Percentiles rank a stretch among this genome's conserved stretches.
Conservation (phyloP, 2,888 invertebrate genomes). For the Drosophila austrosaltans region DNA sequence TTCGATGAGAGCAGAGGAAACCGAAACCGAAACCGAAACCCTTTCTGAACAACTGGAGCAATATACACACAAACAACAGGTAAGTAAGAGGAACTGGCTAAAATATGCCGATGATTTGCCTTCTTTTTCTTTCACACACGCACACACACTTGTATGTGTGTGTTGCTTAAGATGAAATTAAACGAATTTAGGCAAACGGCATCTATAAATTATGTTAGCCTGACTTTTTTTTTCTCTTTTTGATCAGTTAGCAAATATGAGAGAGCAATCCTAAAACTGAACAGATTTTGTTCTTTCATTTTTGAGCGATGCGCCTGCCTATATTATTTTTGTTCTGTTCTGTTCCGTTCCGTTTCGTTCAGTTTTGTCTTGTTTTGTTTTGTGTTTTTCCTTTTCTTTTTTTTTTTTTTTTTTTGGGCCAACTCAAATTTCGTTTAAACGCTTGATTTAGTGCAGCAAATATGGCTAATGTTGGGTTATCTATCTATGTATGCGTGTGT, state of each 20-base stretch:
- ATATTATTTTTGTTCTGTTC: too few species aligned
- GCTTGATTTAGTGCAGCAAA: conserved; percentile 76
- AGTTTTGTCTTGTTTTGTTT: neutral
- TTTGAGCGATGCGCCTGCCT: neutral
- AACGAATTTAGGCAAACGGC: conserved; percentile 79
- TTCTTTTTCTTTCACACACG: neutral
- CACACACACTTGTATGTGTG: neutral
- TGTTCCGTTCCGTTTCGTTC: neutral
- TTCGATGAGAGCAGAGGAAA: conserved; percentile 44
- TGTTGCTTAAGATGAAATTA: conserved; percentile 60
- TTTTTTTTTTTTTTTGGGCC: conserved; percentile 33
- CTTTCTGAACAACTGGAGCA: conserved; percentile 39
- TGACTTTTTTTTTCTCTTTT: conserved; percentile 39
- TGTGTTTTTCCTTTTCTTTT: neutral
- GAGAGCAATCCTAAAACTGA: conserved; percentile 36
- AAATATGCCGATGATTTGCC: neutral
- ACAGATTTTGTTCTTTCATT: conserved; percentile 2
- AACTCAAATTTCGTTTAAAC: conserved; percentile 78
- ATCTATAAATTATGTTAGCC: conserved; percentile 76
- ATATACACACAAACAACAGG: conserved; percentile 26
- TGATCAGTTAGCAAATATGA: conserved; percentile 49
- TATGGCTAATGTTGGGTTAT: conserved; percentile 62
- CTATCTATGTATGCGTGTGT: conserved; percentile 36
- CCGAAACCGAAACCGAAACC: conserved; percentile 48
- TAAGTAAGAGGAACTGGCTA: conserved; percentile 17